A percentile compares a stretch with the other conserved stretches of the same genome.
Conservation (phyloP, 2,113 vertebrate species). For the Opisthocomus hoazin region DNA sequence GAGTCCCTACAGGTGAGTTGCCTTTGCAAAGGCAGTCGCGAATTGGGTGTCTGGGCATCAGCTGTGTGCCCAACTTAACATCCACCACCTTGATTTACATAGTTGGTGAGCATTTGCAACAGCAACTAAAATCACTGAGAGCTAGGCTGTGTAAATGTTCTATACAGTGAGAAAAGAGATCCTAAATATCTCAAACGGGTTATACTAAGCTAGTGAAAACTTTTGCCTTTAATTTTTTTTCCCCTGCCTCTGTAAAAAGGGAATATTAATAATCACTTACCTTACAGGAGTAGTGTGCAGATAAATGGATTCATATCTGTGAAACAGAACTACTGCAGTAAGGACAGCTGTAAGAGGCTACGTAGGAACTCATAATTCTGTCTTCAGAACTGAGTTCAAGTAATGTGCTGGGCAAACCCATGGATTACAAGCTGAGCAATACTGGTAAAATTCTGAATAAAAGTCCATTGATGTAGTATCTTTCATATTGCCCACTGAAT, state of each 20-base stretch:
- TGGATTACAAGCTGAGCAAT: background rate
- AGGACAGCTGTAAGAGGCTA: background rate
- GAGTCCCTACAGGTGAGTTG: background rate
- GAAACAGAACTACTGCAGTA: background rate
- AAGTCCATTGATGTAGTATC: background rate
- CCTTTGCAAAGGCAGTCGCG: background rate
- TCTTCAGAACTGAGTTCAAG: background rate
- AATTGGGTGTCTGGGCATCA: background rate
- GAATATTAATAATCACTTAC: background rate
- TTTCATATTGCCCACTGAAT: background rate
- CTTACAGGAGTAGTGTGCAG: background rate
- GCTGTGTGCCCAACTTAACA: background rate
- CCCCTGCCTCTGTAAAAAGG: background rate
- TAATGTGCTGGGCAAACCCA: background rate
- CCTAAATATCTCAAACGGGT: background rate
- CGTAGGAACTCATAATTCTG: background rate
- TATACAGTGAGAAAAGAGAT: background rate
- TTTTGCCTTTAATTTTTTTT: background rate
- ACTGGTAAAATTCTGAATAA: background rate
- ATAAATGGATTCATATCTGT: background rate
- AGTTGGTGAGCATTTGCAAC: background rate
- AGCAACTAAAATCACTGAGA: background rate
- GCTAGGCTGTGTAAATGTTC: background rate
- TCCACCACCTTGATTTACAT: background rate
- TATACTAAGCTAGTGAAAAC: background rate